These are phyloP conservation scores for Agrypnus murinus DNA, from an alignment of 2,888 invertebrate species.

Conservation along the genomic window DNA sequence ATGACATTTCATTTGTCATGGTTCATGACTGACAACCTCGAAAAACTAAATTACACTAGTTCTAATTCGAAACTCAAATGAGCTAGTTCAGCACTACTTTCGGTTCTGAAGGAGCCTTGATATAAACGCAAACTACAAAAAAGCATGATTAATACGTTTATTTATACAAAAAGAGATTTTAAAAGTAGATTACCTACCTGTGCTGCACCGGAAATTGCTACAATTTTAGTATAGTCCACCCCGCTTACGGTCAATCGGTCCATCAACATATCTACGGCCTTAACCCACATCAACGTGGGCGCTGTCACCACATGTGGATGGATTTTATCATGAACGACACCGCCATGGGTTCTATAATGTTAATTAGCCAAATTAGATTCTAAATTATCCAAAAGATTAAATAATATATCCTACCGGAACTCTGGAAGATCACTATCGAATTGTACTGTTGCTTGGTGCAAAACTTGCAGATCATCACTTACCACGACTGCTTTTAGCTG, in stretches of 20 bases:
- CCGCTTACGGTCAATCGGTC: slow-evolving; percentile 87
- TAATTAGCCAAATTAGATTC: slow-evolving; percentile 1
- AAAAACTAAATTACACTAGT: too few relatives aligned
- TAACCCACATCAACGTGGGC: slow-evolving; percentile 96
- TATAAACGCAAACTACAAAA: too few relatives aligned
- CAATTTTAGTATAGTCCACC: slow-evolving; percentile 88
- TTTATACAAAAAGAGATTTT: slow-evolving; percentile 2
- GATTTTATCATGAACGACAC: slow-evolving; percentile 74
- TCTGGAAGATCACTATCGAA: slow-evolving; percentile 96
- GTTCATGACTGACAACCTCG: too few relatives aligned
- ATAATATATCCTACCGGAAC: slow-evolving; percentile 78
- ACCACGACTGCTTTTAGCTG: slow-evolving; percentile 94
- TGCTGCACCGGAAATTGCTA: slow-evolving; percentile 91
- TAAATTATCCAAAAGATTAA: not conserved
- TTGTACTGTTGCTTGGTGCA: slow-evolving; percentile 88
- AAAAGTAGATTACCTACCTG: slow-evolving; percentile 78
- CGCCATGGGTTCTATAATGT: slow-evolving; percentile 76
- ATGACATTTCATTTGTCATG: too few relatives aligned
- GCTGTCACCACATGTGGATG: slow-evolving; percentile 78
- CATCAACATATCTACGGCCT: slow-evolving; percentile 93
- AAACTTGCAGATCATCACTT: slow-evolving; percentile 80
- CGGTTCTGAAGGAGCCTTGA: too few relatives aligned
- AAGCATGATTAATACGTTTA: slow-evolving; percentile 13
- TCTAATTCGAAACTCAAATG: too few relatives aligned
- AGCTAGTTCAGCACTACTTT: too few relatives aligned